Evolutionary conservation across 2,888 invertebrate species (phyloP).

Genomic region (Aphelenchoides bicaudatus): DNA sequence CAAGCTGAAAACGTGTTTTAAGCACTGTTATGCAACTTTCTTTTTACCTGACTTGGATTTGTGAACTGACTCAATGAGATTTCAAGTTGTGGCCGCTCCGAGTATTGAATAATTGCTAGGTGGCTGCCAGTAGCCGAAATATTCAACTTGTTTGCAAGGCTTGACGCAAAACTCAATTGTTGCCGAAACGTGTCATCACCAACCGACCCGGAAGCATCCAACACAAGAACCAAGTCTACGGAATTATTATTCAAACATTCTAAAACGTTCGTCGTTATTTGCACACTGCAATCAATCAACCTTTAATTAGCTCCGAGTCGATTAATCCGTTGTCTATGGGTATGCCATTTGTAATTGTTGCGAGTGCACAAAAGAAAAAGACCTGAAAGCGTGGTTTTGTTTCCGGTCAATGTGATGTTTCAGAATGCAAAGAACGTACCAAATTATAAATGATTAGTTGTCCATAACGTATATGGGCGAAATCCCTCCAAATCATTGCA

Average conservation of each 20-base stretch:
- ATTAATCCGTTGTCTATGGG: conserved; percentile 57
- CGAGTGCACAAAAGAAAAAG: neutral
- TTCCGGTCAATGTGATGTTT: neutral
- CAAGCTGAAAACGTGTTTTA: conserved; percentile 37
- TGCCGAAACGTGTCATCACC: conserved; percentile 58
- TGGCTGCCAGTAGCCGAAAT: conserved; percentile 58
- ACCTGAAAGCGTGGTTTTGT: neutral
- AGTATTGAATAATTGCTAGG: conserved; percentile 61
- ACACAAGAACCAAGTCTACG: conserved; percentile 62
- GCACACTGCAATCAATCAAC: conserved; percentile 26
- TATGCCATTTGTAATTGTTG: conserved; percentile 20
- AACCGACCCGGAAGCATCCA: conserved; percentile 62
- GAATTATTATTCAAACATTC: conserved; percentile 54
- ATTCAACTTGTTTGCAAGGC: conserved; percentile 59
- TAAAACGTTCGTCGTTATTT: conserved; percentile 25
- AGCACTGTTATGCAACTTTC: conserved; percentile 11
- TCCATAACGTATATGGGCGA: conserved; percentile 1
- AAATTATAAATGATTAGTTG: neutral
- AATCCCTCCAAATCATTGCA: conserved; percentile 17
- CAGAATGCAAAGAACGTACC: conserved; percentile 2
- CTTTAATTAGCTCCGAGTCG: conserved; percentile 56
- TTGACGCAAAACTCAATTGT: conserved; percentile 58
- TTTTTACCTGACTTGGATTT: conserved; percentile 43
- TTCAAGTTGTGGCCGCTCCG: conserved; percentile 58
- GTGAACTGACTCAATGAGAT: conserved; percentile 55